Percentiles rank a stretch among this genome's conserved stretches.
phyloP scores from a whole-genome alignment of 2,888 invertebrate genomes.

The Gari tellinella region DNA sequence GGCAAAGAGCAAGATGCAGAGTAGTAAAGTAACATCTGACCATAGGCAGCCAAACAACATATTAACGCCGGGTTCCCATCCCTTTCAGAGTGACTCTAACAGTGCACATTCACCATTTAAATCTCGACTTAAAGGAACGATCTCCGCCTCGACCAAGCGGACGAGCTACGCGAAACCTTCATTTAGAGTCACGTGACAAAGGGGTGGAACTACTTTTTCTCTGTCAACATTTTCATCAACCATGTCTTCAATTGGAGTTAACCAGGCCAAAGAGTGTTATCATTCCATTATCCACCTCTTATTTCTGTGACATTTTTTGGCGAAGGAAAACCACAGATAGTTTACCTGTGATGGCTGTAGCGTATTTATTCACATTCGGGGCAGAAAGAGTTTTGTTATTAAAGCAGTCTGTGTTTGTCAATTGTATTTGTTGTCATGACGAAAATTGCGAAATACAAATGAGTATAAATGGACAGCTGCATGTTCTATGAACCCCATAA shows the following conservation, averaged over 20 bases:
- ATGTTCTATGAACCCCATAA: too few relatives aligned
- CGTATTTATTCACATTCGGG: too few relatives aligned
- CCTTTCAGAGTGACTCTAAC: conserved; percentile 51
- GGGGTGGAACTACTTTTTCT: conserved; percentile 60
- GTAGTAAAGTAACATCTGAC: conserved; percentile 40
- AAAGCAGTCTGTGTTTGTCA: too few relatives aligned
- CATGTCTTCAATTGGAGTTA: conserved; percentile 61
- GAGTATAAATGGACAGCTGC: too few relatives aligned
- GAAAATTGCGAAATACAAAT: too few relatives aligned
- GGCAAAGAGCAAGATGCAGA: conserved; percentile 85
- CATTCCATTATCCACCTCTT: conserved; percentile 74
- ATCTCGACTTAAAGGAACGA: conserved; percentile 10
- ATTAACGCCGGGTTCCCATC: conserved; percentile 60
- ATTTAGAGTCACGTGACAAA: conserved; percentile 51
- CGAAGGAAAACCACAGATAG: too few relatives aligned
- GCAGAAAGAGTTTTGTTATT: too few relatives aligned
- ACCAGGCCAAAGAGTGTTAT: conserved; percentile 80
- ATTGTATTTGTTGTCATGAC: too few relatives aligned
- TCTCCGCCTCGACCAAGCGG: conserved; percentile 40
- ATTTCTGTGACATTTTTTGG: background rate
- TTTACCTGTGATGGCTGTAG: too few relatives aligned
- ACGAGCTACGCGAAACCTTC: conserved; percentile 40
- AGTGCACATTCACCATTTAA: conserved; percentile 55
- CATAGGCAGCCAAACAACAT: conserved; percentile 63
- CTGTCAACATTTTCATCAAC: conserved; percentile 52